A percentile compares a stretch with the other conserved stretches of the same genome.
These are phyloP conservation scores for Exephanes ischioxanthus DNA, from an alignment of 2,888 invertebrate species.

Conservation along the genomic window DNA sequence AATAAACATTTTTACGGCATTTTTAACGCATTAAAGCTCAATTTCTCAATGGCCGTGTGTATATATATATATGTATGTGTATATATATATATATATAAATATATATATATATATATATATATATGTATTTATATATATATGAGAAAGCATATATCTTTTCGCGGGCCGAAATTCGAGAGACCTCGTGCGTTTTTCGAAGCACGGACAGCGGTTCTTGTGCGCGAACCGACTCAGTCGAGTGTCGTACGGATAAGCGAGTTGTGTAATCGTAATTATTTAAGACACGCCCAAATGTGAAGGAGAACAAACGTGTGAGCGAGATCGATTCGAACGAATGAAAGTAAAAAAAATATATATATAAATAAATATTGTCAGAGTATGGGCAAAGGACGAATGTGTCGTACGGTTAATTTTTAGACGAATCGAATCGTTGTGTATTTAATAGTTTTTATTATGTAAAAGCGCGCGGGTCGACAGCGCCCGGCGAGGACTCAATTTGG, in stretches of 20 bases:
- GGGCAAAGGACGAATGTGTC: conserved; percentile 27
- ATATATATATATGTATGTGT: neutral
- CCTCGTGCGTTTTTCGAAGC: conserved; percentile 30
- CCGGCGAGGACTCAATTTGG: conserved; percentile 35
- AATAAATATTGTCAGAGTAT: conserved; percentile 42
- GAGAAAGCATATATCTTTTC: conserved; percentile 55
- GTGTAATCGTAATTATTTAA: conserved; percentile 41
- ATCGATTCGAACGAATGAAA: conserved; percentile 18
- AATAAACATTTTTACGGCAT: conserved; percentile 7
- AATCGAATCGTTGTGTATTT: conserved; percentile 62
- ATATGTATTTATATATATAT: neutral
- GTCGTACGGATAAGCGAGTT: conserved; percentile 22
- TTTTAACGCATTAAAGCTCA: conserved; percentile 33
- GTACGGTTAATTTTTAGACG: conserved; percentile 44
- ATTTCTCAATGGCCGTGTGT: conserved; percentile 18
- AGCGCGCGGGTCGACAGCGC: conserved; percentile 26
- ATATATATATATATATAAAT: neutral
- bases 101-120: neutral
- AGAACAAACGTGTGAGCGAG: conserved; percentile 36
- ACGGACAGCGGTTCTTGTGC: conserved; percentile 16
- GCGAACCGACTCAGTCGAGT: conserved; percentile 22
- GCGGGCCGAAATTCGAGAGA: conserved; percentile 69
- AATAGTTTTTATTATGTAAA: conserved; percentile 43
- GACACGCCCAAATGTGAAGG: conserved; percentile 9
- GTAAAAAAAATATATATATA: neutral